Conservation (phyloP, 2,888 invertebrate genomes). For the Trissolcus brochymenae region DNA sequence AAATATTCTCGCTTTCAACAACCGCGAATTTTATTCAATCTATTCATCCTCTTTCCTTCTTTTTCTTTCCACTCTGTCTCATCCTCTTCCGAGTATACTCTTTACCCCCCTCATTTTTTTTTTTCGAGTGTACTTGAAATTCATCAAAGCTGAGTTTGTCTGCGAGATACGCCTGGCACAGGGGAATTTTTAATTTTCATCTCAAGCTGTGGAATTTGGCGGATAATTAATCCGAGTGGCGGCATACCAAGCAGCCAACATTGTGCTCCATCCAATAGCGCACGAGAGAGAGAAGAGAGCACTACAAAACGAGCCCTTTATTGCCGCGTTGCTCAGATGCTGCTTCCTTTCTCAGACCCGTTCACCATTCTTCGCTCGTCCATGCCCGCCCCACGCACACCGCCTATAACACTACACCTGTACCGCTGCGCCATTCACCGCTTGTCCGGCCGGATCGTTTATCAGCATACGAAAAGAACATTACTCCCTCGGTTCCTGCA, state of each 20-base stretch:
- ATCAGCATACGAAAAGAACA: conserved; percentile 33
- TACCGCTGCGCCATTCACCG: conserved; percentile 52
- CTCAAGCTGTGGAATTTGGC: conserved; percentile 7
- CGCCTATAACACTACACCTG: conserved; percentile 47
- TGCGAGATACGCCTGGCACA: not conserved
- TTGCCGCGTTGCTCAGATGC: conserved; percentile 70
- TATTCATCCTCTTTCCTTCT: not conserved
- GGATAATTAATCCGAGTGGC: conserved; percentile 45
- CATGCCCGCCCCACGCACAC: conserved; percentile 24
- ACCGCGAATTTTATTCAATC: no score
- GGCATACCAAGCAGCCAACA: conserved; percentile 18
- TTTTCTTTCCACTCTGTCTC: not conserved
- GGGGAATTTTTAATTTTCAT: conserved; percentile 8
- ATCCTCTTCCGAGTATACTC: not conserved
- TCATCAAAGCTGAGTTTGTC: not conserved
- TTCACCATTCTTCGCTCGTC: conserved; percentile 53
- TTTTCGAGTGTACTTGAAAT: conserved; percentile 1
- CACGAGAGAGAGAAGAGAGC: conserved; percentile 35
- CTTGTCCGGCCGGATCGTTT: conserved; percentile 46
- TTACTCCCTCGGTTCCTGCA: not conserved
- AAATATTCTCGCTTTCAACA: no score
- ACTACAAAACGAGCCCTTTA: conserved; percentile 69
- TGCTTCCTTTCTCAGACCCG: conserved; percentile 74
- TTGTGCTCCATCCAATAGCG: conserved; percentile 29
- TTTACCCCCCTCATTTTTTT: no score